Evolutionary conservation across 2,888 invertebrate genomes (phyloP), one percentile per base, ranked within the genome.

Genomic region (Oxycera nigricornis): DNA sequence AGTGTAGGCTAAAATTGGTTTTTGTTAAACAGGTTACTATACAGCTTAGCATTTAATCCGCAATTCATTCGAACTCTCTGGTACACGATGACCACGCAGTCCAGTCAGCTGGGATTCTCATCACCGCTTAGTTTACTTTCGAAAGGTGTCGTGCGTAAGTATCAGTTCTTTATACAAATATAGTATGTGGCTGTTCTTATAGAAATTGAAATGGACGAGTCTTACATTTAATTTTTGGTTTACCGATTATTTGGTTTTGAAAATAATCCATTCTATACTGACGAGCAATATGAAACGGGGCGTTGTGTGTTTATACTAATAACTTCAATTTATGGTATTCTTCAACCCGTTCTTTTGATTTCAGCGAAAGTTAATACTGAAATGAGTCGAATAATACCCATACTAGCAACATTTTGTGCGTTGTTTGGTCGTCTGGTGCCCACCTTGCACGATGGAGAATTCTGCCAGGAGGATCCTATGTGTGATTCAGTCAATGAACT

Each of bases 361-460:
- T 79, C 84, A 73, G 86, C 89, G 0, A 87, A 87, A 6, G 87
- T 88, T 14, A 91, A 92, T 76, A 89, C 91, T 2, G 88, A 90
- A 20, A 82, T 84, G 1, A 83, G 83, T 75, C 88, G 89, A 14
- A 89, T 95, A 17, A 88, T 95, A 11, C 94, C 95, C 0, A 88
- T 94, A 0, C 82, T 96, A 39, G 92, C 94, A 0, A 91, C 94
- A 1, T 96, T 96, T 85, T 94, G 94, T 82, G 91, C 94, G 1
- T 86, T 95, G 0, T 94, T 94, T 82, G 92, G 92, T 55, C 87
- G 94, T 46, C 87, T 94, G 2, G 89, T 96, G 65, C 91, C 93
- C 0, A 95, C 95, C 0, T 83, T 96, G 30, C 94, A 96, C 80
- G 96, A 96, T 82, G 91, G 91, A 0, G 96, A 96, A 85, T 95